Evolutionary conservation across 2,888 invertebrate species (phyloP).

Genomic region (Brachyptera risi): DNA sequence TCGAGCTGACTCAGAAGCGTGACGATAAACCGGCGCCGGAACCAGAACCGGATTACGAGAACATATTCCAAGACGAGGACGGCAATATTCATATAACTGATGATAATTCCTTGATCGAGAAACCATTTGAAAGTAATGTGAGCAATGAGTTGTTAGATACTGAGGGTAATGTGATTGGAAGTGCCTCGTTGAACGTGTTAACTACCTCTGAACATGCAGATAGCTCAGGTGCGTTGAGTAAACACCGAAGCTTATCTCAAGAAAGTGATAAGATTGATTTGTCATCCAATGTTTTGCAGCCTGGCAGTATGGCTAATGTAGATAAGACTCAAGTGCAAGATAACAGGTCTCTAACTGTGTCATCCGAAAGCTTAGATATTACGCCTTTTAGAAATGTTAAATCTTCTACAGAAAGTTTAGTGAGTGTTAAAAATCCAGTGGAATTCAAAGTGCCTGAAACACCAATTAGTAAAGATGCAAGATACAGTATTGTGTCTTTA

Average conservation of each 20-base stretch:
- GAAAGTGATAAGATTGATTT: background rate
- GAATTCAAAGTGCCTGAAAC: no score
- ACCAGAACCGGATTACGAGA: conserved; percentile 8
- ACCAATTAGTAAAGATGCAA: no score
- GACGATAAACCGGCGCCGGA: background rate
- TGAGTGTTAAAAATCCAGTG: no score
- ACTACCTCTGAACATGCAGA: no score
- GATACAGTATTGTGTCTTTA: no score
- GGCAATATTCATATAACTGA: background rate
- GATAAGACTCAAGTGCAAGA: background rate
- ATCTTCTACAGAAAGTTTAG: no score
- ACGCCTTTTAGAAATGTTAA: no score
- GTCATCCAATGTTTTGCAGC: no score
- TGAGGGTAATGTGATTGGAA: background rate
- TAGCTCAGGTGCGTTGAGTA: background rate
- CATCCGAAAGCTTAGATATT: no score
- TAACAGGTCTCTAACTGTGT: no score
- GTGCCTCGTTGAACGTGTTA: no score
- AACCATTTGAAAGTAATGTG: no score
- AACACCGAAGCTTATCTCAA: background rate
- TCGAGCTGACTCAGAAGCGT: conserved; percentile 38
- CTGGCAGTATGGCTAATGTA: background rate
- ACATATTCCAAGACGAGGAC: background rate
- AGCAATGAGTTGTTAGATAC: background rate
- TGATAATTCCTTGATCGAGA: background rate